phyloP scores from a whole-genome alignment of 2,797 vertebrate species.

The Periparus ater region DNA sequence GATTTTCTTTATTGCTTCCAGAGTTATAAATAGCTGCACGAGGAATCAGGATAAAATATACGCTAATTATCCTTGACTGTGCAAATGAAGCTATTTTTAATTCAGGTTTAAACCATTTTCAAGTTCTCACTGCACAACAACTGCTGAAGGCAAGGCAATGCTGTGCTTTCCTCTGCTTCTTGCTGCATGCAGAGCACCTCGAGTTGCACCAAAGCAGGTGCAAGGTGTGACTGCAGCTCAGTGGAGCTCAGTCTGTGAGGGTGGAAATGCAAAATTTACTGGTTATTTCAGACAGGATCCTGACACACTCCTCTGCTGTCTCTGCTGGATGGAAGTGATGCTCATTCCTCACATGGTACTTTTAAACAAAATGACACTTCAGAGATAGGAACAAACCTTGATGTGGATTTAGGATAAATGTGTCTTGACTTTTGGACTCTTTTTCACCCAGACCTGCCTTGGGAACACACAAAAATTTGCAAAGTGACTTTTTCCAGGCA shows the following conservation, averaged over 20 bases:
- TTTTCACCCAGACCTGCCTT: background rate
- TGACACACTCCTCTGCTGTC: background rate
- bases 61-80: background rate
- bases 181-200: background rate
- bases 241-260: accelerated
- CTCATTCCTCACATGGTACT: background rate
- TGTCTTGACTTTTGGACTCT: background rate
- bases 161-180: accelerated
- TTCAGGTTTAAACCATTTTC: background rate
- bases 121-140: background rate
- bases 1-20: background rate
- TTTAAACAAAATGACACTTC: background rate
- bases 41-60: background rate
- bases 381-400: accelerated
- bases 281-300: background rate
- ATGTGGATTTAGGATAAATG: background rate
- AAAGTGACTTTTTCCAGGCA: background rate
- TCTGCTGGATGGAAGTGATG: background rate
- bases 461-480: background rate
- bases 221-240: background rate
- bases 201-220: background rate
- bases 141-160: background rate
- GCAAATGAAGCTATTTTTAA: background rate
- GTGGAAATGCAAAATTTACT: background rate
- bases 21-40: background rate